These are phyloP conservation scores for Microcebus ravelobensis DNA, from an alignment of 2,113 vertebrate species.

Conservation along the genomic window DNA sequence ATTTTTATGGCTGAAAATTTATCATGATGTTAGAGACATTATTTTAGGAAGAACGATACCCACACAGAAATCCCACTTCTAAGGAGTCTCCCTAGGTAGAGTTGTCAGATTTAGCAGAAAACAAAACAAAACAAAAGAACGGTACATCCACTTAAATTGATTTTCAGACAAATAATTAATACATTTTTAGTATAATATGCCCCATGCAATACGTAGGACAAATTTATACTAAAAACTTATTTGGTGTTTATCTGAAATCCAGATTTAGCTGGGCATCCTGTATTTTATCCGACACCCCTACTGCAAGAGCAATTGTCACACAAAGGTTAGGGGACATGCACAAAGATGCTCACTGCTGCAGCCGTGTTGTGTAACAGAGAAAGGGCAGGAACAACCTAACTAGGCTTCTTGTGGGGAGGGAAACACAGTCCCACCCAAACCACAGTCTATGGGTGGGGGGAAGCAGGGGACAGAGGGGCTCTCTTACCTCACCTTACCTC, in stretches of 20 bases:
- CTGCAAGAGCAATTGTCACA: neutral
- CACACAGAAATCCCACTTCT: neutral
- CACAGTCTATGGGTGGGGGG: neutral
- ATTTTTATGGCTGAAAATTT: too few relatives aligned
- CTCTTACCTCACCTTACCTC: neutral
- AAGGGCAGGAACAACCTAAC: neutral
- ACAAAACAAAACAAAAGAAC: neutral
- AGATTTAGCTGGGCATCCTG: neutral
- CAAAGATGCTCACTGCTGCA: neutral
- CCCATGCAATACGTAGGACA: neutral
- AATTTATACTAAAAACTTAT: neutral
- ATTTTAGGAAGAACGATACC: neutral
- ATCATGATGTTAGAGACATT: neutral
- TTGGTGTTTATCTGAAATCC: neutral
- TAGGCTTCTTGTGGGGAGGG: neutral
- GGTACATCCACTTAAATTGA: neutral
- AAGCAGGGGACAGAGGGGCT: neutral
- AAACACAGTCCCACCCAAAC: neutral
- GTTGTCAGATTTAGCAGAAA: neutral
- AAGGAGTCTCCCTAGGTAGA: neutral
- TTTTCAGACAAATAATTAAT: conserved; percentile 1
- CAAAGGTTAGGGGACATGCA: neutral
- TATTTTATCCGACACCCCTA: neutral
- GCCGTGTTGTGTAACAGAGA: neutral
- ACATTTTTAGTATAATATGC: neutral